A percentile compares a stretch with the other conserved stretches of the same genome.
Evolutionary conservation across 1,140 invertebrate species (phyloP).

Genomic region (Mactra quadrangularis): DNA sequence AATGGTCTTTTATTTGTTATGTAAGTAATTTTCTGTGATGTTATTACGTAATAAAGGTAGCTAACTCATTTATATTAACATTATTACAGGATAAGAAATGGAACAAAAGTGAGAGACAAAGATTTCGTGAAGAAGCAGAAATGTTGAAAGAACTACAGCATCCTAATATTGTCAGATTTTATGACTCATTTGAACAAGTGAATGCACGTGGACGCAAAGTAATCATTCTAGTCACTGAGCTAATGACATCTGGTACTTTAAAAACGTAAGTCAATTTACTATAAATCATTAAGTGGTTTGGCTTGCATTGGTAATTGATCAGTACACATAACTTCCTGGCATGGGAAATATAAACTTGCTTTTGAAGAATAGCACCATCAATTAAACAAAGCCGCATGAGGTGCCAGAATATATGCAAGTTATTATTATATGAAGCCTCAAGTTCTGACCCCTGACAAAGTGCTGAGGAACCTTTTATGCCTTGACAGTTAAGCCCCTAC

Average conservation of each 20-base stretch:
- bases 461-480: too few relatives aligned
- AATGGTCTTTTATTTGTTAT: too few relatives aligned
- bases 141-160: constrained; percentile 99
- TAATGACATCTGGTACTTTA: constrained; percentile 99
- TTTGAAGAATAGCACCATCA: too few relatives aligned
- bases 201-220: constrained; percentile 93
- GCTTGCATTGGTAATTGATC: not conserved
- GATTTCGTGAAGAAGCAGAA: constrained; percentile 99
- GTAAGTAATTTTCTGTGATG: too few relatives aligned
- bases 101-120: constrained; percentile 91
- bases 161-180: constrained; percentile 99
- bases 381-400: too few relatives aligned
- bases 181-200: constrained; percentile 99
- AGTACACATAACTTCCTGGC: constrained; percentile 1
- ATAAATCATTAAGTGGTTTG: not conserved
- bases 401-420: too few relatives aligned
- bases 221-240: constrained; percentile 99
- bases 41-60: too few relatives aligned
- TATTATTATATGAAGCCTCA: too few relatives aligned
- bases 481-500: too few relatives aligned
- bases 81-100: constrained; percentile 85
- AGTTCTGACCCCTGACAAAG: too few relatives aligned
- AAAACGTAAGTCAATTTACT: constrained; percentile 92
- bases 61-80: too few relatives aligned
- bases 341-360: not conserved